Evolutionary conservation across 2,113 vertebrate species (phyloP), one percentile per base, ranked within the genome.

Genomic region (Zonotrichia leucophrys): DNA sequence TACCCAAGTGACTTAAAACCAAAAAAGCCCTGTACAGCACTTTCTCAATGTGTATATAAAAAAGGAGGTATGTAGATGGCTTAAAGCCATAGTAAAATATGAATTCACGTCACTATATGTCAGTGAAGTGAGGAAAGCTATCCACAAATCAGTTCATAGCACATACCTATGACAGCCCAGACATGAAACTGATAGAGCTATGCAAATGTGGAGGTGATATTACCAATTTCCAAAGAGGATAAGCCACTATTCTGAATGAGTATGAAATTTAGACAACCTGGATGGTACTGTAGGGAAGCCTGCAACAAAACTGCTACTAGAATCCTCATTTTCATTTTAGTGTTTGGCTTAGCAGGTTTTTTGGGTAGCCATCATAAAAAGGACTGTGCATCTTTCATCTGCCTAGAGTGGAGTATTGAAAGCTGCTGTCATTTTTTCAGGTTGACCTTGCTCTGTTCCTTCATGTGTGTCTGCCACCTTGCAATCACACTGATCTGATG

Each of bases 81-180:
- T 95, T 87, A 81, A 91, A 95, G 81, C 76, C 79, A 25, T 82
- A 77, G 82, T 91, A 82, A 88, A 78, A 73, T 86, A 83, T 64
- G 68, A 88, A 78, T 75, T 83, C 22, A 75, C 49, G 64, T 56
- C 25, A 42, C 31, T 62, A 85, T 96, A 76, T 88, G 21, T 66
- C 67, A 95, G 58, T 44, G 28, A 39, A 49, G 35, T 25, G 47
- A 82, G 53, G 55, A 87, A 95, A 84, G 7, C 59, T 83, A 44
- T 76, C 33, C 49, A 76, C 55, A 87, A 41, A 89, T 72, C 70
- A 53, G 39, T 49, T 39, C 10, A 39, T 25, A 55, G 28, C 24
- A 35, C 8, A 3, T 50, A 47, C 44, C 50, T 49, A 1, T 70
- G 50, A 37, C 21, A 67, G 62, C 17, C 7, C 33, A 62, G 50